Percentiles rank a stretch among this genome's conserved stretches.
phyloP scores from a whole-genome alignment of 2,113 vertebrate species.

The Myotis brandtii region DNA sequence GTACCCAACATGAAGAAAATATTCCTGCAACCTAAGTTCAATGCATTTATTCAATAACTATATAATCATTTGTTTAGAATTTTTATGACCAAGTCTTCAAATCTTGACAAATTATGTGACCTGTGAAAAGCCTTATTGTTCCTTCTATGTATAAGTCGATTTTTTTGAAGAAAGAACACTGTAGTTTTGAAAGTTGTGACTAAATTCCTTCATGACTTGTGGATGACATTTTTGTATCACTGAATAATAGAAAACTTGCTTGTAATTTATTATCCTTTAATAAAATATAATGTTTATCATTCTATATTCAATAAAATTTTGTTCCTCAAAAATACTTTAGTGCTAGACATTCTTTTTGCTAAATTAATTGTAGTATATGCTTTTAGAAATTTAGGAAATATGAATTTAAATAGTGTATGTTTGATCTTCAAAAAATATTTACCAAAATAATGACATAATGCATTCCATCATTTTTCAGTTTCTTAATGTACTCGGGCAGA shows the following conservation, averaged over 20 bases:
- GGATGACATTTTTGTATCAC: background rate
- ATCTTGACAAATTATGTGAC: background rate
- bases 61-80: background rate
- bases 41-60: background rate
- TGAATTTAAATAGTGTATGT: background rate
- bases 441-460: constrained; percentile 92
- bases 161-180: background rate
- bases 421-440: constrained; percentile 51
- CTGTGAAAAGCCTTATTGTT: background rate
- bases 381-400: background rate
- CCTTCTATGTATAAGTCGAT: background rate
- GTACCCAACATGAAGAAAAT: background rate
- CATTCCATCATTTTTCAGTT: constrained; percentile 90
- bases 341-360: background rate
- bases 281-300: background rate
- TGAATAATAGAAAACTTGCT: background rate
- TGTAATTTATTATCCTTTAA: background rate
- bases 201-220: constrained; percentile 9
- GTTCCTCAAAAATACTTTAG: background rate
- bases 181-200: background rate
- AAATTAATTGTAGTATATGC: background rate
- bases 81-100: background rate
- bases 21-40: background rate
- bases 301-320: background rate
- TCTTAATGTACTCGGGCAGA: constrained; percentile 89